Percentiles rank a stretch among this genome's conserved stretches.
These are phyloP conservation scores for Adineta ricciae DNA, from an alignment of 2,888 invertebrate genomes.

Conservation along the genomic window DNA sequence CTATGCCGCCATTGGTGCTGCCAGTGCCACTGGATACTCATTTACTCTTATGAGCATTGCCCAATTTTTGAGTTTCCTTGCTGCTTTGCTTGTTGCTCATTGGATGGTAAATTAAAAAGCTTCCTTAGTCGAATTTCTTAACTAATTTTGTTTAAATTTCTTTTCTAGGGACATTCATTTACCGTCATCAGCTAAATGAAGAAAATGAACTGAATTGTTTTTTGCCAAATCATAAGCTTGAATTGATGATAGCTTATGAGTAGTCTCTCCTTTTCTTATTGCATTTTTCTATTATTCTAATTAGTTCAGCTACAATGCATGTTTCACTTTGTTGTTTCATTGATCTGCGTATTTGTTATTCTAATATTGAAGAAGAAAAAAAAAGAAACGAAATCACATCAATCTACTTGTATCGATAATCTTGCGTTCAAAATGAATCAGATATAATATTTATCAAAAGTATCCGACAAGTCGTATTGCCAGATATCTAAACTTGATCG, in stretches of 20 bases:
- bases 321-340: not conserved
- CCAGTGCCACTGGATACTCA: not conserved
- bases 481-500: no score
- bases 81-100: slow-evolving; percentile 13
- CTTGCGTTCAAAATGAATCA: no score
- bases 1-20: no score
- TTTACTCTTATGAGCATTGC: slow-evolving; percentile 4
- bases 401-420: no score
- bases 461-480: no score
- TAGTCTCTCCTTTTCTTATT: not conserved
- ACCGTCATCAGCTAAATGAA: not conserved
- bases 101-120: not conserved
- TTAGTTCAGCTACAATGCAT: not conserved
- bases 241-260: not conserved
- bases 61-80: not conserved
- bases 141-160: not conserved
- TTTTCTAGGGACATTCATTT: not conserved
- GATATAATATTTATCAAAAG: no score
- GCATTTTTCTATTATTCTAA: not conserved
- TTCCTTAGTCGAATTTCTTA: not conserved
- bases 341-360: not conserved
- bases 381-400: not conserved
- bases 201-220: not conserved
- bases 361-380: not conserved
- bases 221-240: not conserved